Evolutionary conservation across 2,113 vertebrate genomes (phyloP).

Genomic region (Echinops telfairi): DNA sequence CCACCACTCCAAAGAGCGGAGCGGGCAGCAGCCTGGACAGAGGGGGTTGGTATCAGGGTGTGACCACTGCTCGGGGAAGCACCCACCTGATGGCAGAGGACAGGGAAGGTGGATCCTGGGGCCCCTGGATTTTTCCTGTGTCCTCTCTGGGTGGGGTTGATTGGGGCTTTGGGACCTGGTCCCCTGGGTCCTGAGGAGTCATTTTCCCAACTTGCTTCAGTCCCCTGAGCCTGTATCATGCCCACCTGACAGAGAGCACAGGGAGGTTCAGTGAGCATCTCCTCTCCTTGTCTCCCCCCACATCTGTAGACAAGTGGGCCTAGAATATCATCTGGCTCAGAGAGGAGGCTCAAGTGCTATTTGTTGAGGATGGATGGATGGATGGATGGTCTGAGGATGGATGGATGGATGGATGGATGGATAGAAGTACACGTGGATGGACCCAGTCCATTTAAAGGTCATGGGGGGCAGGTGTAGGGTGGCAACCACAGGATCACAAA

Average conservation of each 20-base stretch:
- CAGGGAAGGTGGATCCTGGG: background rate
- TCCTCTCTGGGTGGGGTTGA: background rate
- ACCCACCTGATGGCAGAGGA: fast-evolving
- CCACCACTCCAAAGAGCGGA: slow-evolving; percentile 70
- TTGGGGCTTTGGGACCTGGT: background rate
- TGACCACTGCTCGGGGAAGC: fast-evolving
- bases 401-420: too few relatives aligned
- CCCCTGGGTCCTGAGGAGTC: too few relatives aligned
- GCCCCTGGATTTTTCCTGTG: background rate
- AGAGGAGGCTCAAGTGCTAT: background rate
- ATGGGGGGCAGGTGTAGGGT: background rate
- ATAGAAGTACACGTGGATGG: too few relatives aligned
- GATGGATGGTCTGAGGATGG: too few relatives aligned
- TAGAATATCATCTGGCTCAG: background rate
- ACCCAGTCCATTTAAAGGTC: background rate
- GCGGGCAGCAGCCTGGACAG: slow-evolving; percentile 67
- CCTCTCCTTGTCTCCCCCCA: background rate
- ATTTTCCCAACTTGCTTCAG: background rate
- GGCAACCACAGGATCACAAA: background rate
- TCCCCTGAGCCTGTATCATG: background rate
- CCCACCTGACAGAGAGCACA: background rate
- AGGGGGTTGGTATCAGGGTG: background rate
- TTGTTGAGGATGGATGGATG: too few relatives aligned
- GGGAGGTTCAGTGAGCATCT: fast-evolving
- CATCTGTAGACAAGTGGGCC: background rate